These are phyloP conservation scores for Sceloporus undulatus DNA, from an alignment of 2,113 vertebrate species.

Conservation along the genomic window DNA sequence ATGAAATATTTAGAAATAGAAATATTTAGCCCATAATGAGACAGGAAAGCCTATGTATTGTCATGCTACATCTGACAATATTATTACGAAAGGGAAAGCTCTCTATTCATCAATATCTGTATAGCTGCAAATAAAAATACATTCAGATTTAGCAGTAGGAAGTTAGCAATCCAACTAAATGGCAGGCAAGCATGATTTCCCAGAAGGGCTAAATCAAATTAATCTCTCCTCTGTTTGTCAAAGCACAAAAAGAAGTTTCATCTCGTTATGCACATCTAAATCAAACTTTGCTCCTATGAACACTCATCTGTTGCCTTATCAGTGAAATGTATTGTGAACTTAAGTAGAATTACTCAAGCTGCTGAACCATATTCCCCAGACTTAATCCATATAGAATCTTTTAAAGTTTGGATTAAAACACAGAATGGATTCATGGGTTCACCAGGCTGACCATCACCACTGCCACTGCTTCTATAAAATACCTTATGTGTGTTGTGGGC, in stretches of 20 bases:
- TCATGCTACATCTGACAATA: conserved; percentile 1
- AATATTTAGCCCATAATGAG: conserved; percentile 31
- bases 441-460: too few relatives aligned
- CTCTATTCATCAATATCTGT: conserved; percentile 17
- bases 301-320: too few relatives aligned
- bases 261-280: neutral
- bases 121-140: neutral
- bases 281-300: neutral
- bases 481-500: too few relatives aligned
- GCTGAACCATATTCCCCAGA: too few relatives aligned
- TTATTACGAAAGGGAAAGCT: conserved; percentile 17
- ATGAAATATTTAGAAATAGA: conserved; percentile 39
- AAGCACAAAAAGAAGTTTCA: neutral
- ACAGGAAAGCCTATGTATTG: conserved; percentile 11
- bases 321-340: too few relatives aligned
- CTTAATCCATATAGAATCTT: too few relatives aligned
- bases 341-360: too few relatives aligned
- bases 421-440: too few relatives aligned
- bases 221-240: conserved; percentile 9
- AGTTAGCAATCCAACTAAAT: neutral
- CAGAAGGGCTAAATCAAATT: neutral
- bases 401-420: too few relatives aligned
- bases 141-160: neutral
- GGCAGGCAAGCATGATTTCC: neutral
- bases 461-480: neutral